Percentiles rank a stretch among this genome's conserved stretches.
Conservation (phyloP, 2,113 vertebrate species). For the Myxocyprinus asiaticus region DNA sequence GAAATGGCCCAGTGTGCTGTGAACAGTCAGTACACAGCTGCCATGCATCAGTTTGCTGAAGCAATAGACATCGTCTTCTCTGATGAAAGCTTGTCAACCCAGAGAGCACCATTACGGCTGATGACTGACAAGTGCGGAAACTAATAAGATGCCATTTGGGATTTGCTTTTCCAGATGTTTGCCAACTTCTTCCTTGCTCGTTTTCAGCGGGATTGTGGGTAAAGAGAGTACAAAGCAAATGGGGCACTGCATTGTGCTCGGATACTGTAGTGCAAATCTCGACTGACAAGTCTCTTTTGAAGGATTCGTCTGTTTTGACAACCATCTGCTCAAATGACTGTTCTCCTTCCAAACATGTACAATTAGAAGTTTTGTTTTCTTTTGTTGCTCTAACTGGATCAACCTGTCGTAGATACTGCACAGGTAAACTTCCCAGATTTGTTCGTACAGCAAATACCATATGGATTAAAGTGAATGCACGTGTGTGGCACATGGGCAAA, state of each 20-base stretch:
- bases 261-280: conserved; percentile 32
- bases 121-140: conserved; percentile 54
- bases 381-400: conserved; percentile 35
- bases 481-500: conserved; percentile 44
- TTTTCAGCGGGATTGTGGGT: conserved; percentile 17
- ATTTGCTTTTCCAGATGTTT: conserved; percentile 54
- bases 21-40: conserved; percentile 31
- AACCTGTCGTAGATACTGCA: not conserved
- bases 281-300: conserved; percentile 29
- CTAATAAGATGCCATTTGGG: conserved; percentile 37
- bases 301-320: conserved; percentile 50
- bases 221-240: conserved; percentile 21
- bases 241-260: not conserved
- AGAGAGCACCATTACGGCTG: conserved; percentile 37
- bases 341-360: conserved; percentile 39
- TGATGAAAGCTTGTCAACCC: conserved; percentile 53
- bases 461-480: conserved; percentile 46
- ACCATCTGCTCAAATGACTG: conserved; percentile 54
- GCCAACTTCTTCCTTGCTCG: conserved; percentile 12
- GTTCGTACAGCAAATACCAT: conserved; percentile 40
- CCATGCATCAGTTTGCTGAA: conserved; percentile 34
- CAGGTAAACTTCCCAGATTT: conserved; percentile 33
- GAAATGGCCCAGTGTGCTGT: conserved; percentile 13
- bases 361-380: conserved; percentile 42
- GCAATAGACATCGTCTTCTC: conserved; percentile 26